A percentile compares a stretch with the other conserved stretches of the same genome.
These are phyloP conservation scores for Leptinotarsa texana DNA, from an alignment of 1,140 invertebrate species.

Conservation along the genomic window DNA sequence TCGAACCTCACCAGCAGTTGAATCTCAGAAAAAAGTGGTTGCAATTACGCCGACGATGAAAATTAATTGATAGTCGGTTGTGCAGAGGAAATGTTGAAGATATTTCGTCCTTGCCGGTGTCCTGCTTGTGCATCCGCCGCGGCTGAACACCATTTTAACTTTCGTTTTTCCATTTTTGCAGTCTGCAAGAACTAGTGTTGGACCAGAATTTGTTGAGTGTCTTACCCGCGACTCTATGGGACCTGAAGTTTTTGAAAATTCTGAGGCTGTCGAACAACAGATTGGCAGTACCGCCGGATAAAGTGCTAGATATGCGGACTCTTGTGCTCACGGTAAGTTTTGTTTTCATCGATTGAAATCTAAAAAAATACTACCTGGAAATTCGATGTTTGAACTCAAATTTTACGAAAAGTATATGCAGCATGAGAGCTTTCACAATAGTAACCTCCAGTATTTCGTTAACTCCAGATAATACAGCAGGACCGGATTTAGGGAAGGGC, in stretches of 20 bases:
- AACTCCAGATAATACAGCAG: no score
- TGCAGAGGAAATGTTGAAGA: slow-evolving; percentile 28
- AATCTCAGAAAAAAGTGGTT: neutral
- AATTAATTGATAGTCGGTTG: neutral
- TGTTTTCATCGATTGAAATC: no score
- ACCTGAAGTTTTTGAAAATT: slow-evolving; percentile 62
- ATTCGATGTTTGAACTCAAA: no score
- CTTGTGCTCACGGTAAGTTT: slow-evolving; percentile 52
- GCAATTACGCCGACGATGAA: neutral
- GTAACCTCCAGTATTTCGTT: no score
- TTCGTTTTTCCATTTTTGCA: slow-evolving; percentile 55
- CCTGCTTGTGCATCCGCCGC: slow-evolving; percentile 52
- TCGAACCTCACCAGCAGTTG: neutral
- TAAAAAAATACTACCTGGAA: no score
- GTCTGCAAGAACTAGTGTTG: slow-evolving; percentile 69
- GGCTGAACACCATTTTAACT: slow-evolving; percentile 33
- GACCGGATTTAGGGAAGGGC: no score
- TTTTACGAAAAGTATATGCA: no score
- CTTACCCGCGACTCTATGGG: slow-evolving; percentile 63
- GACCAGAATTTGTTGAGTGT: slow-evolving; percentile 71
- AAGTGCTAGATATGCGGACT: slow-evolving; percentile 58
- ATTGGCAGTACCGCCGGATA: slow-evolving; percentile 58
- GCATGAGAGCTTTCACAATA: no score
- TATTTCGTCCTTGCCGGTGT: slow-evolving; percentile 45
- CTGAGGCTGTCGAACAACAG: slow-evolving; percentile 68